Evolutionary conservation across 2,113 vertebrate genomes (phyloP).

Genomic region (Etia nguti): DNA sequence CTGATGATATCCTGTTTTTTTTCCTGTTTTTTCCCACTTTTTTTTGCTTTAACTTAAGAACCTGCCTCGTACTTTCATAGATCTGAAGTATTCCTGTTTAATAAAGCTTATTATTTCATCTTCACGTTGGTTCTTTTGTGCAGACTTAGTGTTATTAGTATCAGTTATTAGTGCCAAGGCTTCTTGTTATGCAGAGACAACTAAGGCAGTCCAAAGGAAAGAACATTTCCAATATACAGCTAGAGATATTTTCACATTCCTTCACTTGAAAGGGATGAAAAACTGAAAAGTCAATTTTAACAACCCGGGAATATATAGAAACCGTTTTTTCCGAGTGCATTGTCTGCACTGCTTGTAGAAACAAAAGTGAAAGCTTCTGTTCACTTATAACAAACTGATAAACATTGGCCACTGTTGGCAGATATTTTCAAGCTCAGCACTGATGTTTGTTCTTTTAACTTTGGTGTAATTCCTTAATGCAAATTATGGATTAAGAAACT

Average conservation of each 20-base stretch:
- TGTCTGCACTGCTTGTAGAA: not conserved
- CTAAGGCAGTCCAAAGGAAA: not conserved
- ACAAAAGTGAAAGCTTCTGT: not conserved
- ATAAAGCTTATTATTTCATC: not conserved
- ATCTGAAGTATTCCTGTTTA: not conserved
- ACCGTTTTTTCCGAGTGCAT: not conserved
- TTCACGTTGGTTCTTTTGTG: not conserved
- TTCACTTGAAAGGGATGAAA: not conserved
- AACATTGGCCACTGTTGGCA: not conserved
- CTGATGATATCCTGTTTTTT: not conserved
- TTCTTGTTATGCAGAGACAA: not conserved
- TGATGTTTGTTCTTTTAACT: not conserved
- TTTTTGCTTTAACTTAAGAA: too few relatives aligned
- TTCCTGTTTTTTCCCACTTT: too few relatives aligned
- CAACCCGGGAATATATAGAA: not conserved
- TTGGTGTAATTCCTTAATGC: not conserved
- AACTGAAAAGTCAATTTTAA: not conserved
- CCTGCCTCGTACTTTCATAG: too few relatives aligned
- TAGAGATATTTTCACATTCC: not conserved
- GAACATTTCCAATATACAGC: not conserved
- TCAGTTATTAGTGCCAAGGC: not conserved
- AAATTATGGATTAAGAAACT: not conserved
- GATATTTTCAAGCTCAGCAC: not conserved
- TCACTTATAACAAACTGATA: not conserved
- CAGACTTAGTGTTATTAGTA: not conserved